These are phyloP conservation scores for Orestias chungarensis DNA, from an alignment of 2,797 vertebrate genomes.

Conservation along the genomic window DNA sequence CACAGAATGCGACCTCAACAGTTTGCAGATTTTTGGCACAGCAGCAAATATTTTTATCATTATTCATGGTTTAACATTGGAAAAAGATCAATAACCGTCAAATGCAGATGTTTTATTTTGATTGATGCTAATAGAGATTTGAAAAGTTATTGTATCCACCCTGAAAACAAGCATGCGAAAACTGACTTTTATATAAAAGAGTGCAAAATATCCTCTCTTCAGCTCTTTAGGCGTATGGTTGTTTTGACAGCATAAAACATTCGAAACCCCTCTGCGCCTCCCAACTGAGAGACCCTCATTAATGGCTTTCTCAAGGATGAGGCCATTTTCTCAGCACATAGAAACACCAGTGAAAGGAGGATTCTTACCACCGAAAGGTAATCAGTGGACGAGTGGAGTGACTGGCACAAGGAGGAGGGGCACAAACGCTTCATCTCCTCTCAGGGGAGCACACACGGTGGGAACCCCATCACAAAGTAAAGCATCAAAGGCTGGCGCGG, in stretches of 20 bases:
- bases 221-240: not conserved
- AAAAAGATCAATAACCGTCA: not conserved
- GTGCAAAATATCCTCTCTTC: not conserved
- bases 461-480: slow-evolving; percentile 6
- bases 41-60: not conserved
- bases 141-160: not conserved
- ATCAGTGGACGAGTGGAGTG: slow-evolving; percentile 21
- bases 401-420: slow-evolving; percentile 10
- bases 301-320: slow-evolving; percentile 12
- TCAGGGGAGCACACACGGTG: slow-evolving; percentile 1
- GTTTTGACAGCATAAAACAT: slow-evolving; percentile 18
- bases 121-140: not conserved
- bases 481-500: not conserved
- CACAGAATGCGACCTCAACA: not conserved
- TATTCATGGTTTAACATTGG: not conserved
- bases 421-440: slow-evolving; percentile 8
- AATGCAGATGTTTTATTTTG: not conserved
- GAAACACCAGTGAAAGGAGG: slow-evolving; percentile 4
- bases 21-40: not conserved
- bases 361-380: slow-evolving; percentile 26
- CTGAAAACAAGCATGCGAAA: not conserved
- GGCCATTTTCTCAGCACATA: slow-evolving; percentile 26
- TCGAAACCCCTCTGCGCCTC: slow-evolving; percentile 18
- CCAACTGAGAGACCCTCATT: slow-evolving; percentile 19
- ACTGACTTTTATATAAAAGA: not conserved